Conservation (phyloP, 1,140 invertebrate genomes). For the Arctopsyche grandis region DNA sequence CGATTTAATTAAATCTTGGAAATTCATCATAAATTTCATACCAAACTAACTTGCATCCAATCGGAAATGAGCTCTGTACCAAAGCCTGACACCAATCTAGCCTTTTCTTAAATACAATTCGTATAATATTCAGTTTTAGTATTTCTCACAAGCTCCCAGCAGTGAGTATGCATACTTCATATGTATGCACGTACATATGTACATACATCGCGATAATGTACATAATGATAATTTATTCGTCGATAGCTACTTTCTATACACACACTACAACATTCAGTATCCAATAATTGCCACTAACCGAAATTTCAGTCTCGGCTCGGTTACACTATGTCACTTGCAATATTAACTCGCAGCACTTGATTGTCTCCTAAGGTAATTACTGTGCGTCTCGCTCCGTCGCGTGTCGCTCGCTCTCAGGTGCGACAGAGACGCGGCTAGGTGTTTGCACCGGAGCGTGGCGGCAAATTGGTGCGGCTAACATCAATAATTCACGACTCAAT, state of each 20-base stretch:
- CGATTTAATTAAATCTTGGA: too few species aligned
- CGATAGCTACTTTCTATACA: background rate
- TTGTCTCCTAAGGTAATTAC: conserved; percentile 38
- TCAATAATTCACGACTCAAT: conserved; percentile 39
- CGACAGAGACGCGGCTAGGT: background rate
- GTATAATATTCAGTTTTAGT: too few species aligned
- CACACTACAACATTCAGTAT: background rate
- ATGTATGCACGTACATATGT: too few species aligned
- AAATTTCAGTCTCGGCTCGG: conserved; percentile 31
- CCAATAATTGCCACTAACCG: conserved; percentile 32
- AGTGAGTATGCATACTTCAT: too few species aligned
- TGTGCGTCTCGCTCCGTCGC: conserved; percentile 7
- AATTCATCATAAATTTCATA: too few species aligned
- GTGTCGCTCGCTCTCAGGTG: background rate
- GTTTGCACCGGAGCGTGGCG: conserved; percentile 24
- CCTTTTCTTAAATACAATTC: too few species aligned
- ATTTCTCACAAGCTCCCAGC: too few species aligned
- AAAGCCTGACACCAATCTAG: too few species aligned
- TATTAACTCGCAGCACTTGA: conserved; percentile 33
- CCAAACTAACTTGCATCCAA: too few species aligned
- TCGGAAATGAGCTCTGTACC: too few species aligned
- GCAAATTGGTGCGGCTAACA: conserved; percentile 34
- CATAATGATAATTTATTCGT: too few species aligned
- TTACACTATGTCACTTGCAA: conserved; percentile 39
- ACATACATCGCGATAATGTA: too few species aligned